A percentile compares a stretch with the other conserved stretches of the same genome.
phyloP scores from a whole-genome alignment of 2,888 invertebrate species.

The Mythimna loreyi region DNA sequence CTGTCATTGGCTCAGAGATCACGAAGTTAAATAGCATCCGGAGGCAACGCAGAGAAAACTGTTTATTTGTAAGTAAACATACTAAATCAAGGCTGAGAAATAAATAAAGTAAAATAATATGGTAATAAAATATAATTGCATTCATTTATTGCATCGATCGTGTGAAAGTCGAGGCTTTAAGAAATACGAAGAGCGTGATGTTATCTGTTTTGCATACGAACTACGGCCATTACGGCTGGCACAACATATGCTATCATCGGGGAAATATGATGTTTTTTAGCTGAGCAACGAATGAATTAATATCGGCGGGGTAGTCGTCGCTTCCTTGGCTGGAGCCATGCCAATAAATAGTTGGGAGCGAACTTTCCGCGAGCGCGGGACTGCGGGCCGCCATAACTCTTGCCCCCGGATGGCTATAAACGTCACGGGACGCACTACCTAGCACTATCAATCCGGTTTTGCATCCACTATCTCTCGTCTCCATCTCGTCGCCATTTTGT shows the following conservation, averaged over 20 bases:
- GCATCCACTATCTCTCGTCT: constrained; percentile 85
- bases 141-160: constrained; percentile 46
- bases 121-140: constrained; percentile 51
- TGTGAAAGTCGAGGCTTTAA: constrained; percentile 28
- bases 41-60: constrained; percentile 28
- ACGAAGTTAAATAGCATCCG: constrained; percentile 45
- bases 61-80: constrained; percentile 46
- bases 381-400: constrained; percentile 77
- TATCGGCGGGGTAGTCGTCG: constrained; percentile 70
- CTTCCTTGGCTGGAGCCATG: constrained; percentile 83
- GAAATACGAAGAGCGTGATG: constrained; percentile 44
- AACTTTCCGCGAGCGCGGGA: constrained; percentile 78
- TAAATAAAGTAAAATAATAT: constrained; percentile 50
- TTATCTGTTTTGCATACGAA: constrained; percentile 53
- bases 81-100: constrained; percentile 25
- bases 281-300: constrained; percentile 85
- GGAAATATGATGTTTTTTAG: constrained; percentile 87
- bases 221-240: constrained; percentile 72
- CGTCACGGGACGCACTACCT: constrained; percentile 82
- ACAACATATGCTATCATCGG: constrained; percentile 79
- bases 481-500: constrained; percentile 77
- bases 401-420: constrained; percentile 82
- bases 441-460: constrained; percentile 86
- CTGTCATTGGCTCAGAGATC: constrained; percentile 43
- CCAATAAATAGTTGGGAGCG: constrained; percentile 85